Percentiles rank a stretch among this genome's conserved stretches.
phyloP scores from a whole-genome alignment of 2,888 invertebrate species.

The Mythimna lalbum region DNA sequence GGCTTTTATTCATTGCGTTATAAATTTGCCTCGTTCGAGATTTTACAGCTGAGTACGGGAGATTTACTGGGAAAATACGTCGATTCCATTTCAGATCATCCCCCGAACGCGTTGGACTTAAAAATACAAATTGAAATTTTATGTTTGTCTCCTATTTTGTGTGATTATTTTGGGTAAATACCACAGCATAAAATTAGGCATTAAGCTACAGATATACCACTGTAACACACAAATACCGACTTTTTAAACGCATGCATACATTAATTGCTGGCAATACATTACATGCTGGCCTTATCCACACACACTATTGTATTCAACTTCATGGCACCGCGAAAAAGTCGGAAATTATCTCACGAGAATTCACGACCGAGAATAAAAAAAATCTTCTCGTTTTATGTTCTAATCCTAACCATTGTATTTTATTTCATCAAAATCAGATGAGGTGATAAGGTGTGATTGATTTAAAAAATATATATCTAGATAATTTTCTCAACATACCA shows the following conservation, averaged over 20 bases:
- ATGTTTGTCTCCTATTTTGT: slow-evolving; percentile 7
- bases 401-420: no score
- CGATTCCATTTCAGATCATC: slow-evolving; percentile 63
- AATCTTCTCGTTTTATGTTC: no score
- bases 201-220: not conserved
- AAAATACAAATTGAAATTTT: slow-evolving; percentile 51
- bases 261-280: no score
- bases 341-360: no score
- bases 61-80: slow-evolving; percentile 63
- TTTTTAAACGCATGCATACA: no score
- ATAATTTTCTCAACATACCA: not conserved
- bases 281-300: not conserved
- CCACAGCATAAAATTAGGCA: not conserved
- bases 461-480: not conserved
- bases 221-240: no score
- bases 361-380: no score
- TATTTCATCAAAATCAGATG: not conserved
- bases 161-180: slow-evolving; percentile 8
- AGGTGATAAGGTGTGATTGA: not conserved
- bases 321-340: no score
- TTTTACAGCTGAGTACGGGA: slow-evolving; percentile 66
- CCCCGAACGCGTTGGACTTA: slow-evolving; percentile 54
- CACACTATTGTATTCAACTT: no score
- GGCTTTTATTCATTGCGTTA: slow-evolving; percentile 75
- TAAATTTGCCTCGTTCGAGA: slow-evolving; percentile 74